Conservation (phyloP, 1,140 invertebrate genomes). For the Aphaenogaster floridana region DNA sequence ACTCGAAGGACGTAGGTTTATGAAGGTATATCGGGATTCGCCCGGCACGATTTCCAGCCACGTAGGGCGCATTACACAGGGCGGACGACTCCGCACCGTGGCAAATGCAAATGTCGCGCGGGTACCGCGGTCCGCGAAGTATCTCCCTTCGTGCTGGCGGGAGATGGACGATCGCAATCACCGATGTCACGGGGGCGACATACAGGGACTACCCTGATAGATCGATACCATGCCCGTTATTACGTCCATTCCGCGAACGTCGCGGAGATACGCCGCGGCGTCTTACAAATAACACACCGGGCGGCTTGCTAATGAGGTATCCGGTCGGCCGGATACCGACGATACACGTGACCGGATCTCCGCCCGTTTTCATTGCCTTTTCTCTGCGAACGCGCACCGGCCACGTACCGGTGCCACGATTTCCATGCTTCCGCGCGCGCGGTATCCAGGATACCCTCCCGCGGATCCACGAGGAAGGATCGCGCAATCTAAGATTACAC, state of each 20-base stretch:
- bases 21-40: constrained; percentile 9
- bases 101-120: constrained; percentile 74
- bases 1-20: constrained; percentile 18
- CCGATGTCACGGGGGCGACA: constrained; percentile 74
- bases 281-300: constrained; percentile 73
- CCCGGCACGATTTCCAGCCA: constrained; percentile 1
- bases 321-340: constrained; percentile 30
- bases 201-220: constrained; percentile 75
- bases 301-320: constrained; percentile 70
- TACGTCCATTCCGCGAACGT: constrained; percentile 45
- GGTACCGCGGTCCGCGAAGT: background rate
- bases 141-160: constrained; percentile 16
- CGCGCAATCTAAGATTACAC: constrained; percentile 24
- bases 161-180: constrained; percentile 75
- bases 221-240: constrained; percentile 75
- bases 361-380: constrained; percentile 52
- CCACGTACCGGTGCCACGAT: background rate
- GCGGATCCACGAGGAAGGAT: background rate
- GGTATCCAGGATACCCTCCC: background rate
- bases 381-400: background rate
- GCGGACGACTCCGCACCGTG: constrained; percentile 58
- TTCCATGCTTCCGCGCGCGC: constrained; percentile 48
- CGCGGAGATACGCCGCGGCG: constrained; percentile 22
- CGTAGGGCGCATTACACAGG: constrained; percentile 51
- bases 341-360: constrained; percentile 76